A percentile compares a stretch with the other conserved stretches of the same genome.
phyloP scores from a whole-genome alignment of 2,797 vertebrate species.

The Anolis apletophallus region DNA sequence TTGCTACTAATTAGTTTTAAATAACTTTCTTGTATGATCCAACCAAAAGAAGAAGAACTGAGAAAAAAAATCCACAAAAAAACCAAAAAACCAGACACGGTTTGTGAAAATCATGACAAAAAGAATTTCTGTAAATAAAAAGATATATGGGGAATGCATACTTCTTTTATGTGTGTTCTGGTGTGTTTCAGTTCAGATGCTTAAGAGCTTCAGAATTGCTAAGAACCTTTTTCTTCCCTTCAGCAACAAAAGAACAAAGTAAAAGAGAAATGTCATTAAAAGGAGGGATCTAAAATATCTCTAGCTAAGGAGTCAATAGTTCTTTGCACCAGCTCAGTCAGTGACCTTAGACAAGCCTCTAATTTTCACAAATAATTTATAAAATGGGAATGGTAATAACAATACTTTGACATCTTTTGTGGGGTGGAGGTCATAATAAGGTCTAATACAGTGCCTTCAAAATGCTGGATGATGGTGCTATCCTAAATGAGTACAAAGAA shows the following conservation, averaged over 20 bases:
- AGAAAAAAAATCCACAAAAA: not conserved
- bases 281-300: conserved; percentile 56
- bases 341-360: conserved; percentile 14
- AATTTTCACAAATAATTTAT: conserved; percentile 14
- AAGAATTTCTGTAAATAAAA: conserved; percentile 3
- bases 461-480: not conserved
- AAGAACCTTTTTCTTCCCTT: conserved; percentile 41
- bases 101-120: not conserved
- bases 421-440: not conserved
- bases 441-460: not conserved
- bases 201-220: conserved; percentile 51
- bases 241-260: conserved; percentile 47
- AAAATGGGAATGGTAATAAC: conserved; percentile 9
- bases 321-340: conserved; percentile 39
- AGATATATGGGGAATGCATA: conserved; percentile 14
- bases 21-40: not conserved
- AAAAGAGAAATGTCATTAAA: conserved; percentile 56
- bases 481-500: conserved; percentile 21
- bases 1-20: not conserved
- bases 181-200: conserved; percentile 31
- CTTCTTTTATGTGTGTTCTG: conserved; percentile 53
- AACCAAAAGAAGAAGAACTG: not conserved
- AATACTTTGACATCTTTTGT: conserved; percentile 6
- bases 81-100: not conserved
- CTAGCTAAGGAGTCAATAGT: conserved; percentile 56